Percentiles rank a stretch among this genome's conserved stretches.
Conservation (phyloP, 2,113 vertebrate genomes). For the Brachyhypopomus occidentalis region DNA sequence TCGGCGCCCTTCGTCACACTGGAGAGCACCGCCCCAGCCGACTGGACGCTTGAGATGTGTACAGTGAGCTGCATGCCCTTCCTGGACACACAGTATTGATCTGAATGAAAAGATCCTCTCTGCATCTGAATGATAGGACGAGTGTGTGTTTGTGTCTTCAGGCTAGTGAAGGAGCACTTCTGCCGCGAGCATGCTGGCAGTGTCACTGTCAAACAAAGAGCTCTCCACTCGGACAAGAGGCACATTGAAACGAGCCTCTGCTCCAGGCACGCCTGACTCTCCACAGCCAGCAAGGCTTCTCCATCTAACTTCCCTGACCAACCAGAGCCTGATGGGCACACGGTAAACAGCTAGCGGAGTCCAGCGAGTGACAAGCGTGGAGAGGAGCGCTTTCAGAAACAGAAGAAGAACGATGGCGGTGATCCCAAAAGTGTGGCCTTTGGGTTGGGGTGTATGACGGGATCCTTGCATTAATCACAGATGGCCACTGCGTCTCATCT, state of each 20-base stretch:
- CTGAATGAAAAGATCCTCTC: neutral
- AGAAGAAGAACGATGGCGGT: conserved; percentile 37
- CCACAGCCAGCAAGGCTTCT: conserved; percentile 24
- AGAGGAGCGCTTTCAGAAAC: conserved; percentile 30
- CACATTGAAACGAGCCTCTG: too few species aligned
- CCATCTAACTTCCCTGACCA: conserved; percentile 33
- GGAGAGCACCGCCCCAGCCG: neutral
- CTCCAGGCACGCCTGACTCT: too few species aligned
- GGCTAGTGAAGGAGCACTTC: conserved; percentile 5
- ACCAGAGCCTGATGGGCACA: conserved; percentile 27
- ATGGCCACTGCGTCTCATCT: conserved; percentile 75
- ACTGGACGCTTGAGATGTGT: conserved; percentile 15
- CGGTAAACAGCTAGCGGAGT: neutral
- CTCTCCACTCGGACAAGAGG: conserved; percentile 50
- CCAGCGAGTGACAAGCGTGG: neutral
- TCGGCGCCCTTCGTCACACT: neutral
- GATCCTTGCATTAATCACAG: conserved; percentile 76
- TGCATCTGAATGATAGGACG: neutral
- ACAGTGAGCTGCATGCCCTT: conserved; percentile 33
- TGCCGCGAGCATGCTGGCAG: conserved; percentile 41
- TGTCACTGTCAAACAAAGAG: conserved; percentile 50
- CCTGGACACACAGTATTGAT: conserved; percentile 47
- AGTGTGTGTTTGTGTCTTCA: conserved; percentile 8
- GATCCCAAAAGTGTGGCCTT: conserved; percentile 41
- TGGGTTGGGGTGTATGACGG: conserved; percentile 31